Evolutionary conservation across 1,140 invertebrate genomes (phyloP), one percentile per base, ranked within the genome.

Genomic region (Melanaphis sacchari): DNA sequence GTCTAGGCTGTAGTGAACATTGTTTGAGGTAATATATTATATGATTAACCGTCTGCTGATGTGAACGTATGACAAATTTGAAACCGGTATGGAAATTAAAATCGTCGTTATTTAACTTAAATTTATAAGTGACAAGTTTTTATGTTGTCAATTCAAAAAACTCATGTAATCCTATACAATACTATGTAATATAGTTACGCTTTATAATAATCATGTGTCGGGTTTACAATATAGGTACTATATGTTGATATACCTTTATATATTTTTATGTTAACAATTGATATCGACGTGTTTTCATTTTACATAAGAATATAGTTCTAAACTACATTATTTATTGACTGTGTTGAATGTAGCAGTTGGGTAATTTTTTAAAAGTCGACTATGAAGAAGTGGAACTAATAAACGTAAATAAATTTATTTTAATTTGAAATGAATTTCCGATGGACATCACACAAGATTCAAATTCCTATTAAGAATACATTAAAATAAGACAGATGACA

Each of bases 91-190:
- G 36, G 31, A 76, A 76, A 76, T 18, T 76, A 40, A 84, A 31
- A 36, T 52, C n/a, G 87, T 89, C 38, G 88, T 54, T 54, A 54
- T 36, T 89, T 7, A 89, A 54, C 36, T 54, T 24, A 38, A 54
- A 54, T 46, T 21, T 46, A 87, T 87, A 46, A 26, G 41, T 87
- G 43, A 87, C 43, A 87, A 49, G 43, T 46, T 87, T 36, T 54
- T 36, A 76, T 76, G n/a, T 24, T 38, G n/a, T 49, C 18, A 88
- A 54, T 89, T 89, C 9, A 89, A 89, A 89, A 54, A 89, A 89
- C 2, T 88, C 43, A 49, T 40, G 43, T 49, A 49, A 88, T 88
- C n/a, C 5, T 88, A 49, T 87, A 87, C n/a, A 11, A 41, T 85
- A 85, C 6, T 36, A 52, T 89, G 31, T 36, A 38, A 54, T 26